phyloP scores from a whole-genome alignment of 2,888 invertebrate genomes.

The Drosophila imparisetae region DNA sequence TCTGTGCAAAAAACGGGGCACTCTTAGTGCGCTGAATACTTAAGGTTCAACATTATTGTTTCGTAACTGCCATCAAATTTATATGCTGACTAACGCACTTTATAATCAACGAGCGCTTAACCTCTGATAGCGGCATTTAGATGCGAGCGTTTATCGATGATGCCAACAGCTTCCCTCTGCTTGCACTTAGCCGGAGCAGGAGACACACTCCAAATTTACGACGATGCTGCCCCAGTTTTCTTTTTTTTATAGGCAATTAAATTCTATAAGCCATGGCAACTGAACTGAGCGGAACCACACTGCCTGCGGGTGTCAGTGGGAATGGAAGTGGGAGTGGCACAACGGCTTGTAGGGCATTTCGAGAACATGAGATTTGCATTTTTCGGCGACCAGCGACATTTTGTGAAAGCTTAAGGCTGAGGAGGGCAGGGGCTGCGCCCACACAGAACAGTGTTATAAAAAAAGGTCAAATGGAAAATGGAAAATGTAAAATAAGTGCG shows the following conservation, averaged over 20 bases:
- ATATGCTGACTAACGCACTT: conserved; percentile 73
- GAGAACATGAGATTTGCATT: conserved; percentile 48
- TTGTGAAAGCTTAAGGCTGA: conserved; percentile 31
- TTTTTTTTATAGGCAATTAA: conserved; percentile 82
- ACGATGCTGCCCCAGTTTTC: conserved; percentile 55
- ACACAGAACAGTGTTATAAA: background rate
- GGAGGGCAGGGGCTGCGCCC: background rate
- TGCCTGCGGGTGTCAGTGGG: background rate
- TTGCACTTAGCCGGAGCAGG: background rate
- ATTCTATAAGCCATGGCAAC: conserved; percentile 78
- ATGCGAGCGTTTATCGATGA: conserved; percentile 60
- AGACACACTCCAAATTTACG: conserved; percentile 55
- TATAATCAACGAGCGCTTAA: conserved; percentile 69
- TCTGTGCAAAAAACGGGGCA: background rate
- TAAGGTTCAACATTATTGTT: conserved; percentile 23
- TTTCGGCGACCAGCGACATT: conserved; percentile 32
- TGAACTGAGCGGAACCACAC: conserved; percentile 52
- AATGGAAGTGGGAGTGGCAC: background rate
- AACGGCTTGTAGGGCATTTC: conserved; percentile 36
- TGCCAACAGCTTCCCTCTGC: conserved; percentile 26
- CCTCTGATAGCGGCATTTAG: conserved; percentile 66
- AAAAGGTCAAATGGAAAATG: conserved; percentile 47
- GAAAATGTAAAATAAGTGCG: conserved; percentile 13
- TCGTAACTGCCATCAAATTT: conserved; percentile 56
- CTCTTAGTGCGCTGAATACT: background rate